Conservation (phyloP, 2,888 invertebrate species). For the Lymantria dispar region DNA sequence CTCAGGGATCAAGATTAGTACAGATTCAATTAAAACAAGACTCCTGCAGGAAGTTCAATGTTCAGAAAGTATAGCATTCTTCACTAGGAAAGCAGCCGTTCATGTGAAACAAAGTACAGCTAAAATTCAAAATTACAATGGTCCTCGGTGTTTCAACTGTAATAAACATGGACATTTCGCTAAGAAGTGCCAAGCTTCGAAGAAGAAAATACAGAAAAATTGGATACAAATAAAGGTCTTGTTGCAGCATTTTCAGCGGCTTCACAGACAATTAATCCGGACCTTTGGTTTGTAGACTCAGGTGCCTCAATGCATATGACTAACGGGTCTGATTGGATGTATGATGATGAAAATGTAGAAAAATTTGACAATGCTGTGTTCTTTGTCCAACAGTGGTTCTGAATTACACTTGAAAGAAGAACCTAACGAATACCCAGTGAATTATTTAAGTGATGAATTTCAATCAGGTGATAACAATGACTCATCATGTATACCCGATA, state of each 20-base stretch:
- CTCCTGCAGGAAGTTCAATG: no score
- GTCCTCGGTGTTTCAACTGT: no score
- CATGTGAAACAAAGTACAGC: no score
- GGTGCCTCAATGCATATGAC: constrained; percentile 23
- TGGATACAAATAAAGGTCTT: constrained; percentile 6
- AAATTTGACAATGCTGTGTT: not conserved
- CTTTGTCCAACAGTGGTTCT: not conserved
- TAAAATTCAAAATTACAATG: no score
- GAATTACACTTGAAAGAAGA: not conserved
- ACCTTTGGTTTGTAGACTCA: constrained; percentile 18
- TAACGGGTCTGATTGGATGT: constrained; percentile 12
- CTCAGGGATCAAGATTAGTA: no score
- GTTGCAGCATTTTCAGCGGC: constrained; percentile 25
- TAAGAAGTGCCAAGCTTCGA: no score
- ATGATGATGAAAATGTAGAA: constrained; percentile 2
- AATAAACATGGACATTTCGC: no score
- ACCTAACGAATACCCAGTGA: not conserved
- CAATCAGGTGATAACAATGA: not conserved
- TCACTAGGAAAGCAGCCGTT: no score
- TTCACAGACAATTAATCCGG: not conserved
- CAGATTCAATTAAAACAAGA: no score
- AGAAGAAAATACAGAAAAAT: no score
- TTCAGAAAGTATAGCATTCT: no score
- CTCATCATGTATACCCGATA: not conserved
- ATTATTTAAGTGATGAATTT: not conserved